Percentiles rank a stretch among this genome's conserved stretches.
These are phyloP conservation scores for Gymnobelideus leadbeateri DNA, from an alignment of 2,113 vertebrate genomes.

Conservation along the genomic window DNA sequence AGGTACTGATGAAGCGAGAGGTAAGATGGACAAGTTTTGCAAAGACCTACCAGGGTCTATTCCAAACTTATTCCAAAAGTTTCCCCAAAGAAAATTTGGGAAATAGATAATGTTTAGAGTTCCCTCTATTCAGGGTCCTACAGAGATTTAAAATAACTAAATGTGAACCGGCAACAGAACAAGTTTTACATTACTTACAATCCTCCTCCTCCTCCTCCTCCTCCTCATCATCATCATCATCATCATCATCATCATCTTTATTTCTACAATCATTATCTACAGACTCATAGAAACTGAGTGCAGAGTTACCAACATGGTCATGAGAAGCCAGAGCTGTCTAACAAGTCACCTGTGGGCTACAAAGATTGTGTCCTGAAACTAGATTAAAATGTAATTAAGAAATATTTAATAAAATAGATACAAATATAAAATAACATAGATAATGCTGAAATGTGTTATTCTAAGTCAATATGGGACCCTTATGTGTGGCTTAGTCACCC, in stretches of 20 bases:
- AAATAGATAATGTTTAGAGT: neutral
- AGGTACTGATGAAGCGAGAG: neutral
- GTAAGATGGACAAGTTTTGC: neutral
- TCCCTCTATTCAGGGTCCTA: neutral
- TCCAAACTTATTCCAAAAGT: neutral
- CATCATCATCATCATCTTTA: neutral
- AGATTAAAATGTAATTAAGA: neutral
- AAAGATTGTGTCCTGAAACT: neutral
- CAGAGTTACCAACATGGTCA: neutral
- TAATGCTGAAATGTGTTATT: neutral
- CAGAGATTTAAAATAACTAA: neutral
- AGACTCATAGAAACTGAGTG: neutral
- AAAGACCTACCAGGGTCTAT: neutral
- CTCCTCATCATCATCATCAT: too few relatives aligned
- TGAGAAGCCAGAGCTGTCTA: neutral
- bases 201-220: neutral
- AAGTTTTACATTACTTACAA: neutral
- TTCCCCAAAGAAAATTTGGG: neutral
- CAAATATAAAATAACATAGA: neutral
- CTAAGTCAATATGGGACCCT: neutral
- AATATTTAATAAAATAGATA: neutral
- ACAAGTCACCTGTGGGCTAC: neutral
- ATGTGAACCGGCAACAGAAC: too few relatives aligned
- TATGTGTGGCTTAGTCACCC: neutral
- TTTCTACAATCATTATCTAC: neutral